phyloP scores from a whole-genome alignment of 1,140 invertebrate genomes.

The Danaus melanippus region DNA sequence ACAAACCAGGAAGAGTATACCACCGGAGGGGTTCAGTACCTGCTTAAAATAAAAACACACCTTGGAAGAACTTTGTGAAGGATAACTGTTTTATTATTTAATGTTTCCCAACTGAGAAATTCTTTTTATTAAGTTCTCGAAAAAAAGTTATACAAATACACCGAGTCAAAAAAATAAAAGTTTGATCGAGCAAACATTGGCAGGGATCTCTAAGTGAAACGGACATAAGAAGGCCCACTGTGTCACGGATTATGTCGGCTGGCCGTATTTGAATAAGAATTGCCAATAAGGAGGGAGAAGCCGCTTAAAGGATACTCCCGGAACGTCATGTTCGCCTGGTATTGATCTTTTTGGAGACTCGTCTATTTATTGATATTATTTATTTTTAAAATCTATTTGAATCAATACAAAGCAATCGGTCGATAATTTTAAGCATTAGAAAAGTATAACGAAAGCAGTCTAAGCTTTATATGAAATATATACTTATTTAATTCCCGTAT shows the following conservation, averaged over 20 bases:
- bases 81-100: no score
- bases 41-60: neutral
- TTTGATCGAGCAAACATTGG: constrained; percentile 6
- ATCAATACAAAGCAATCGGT: no score
- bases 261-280: constrained; percentile 63
- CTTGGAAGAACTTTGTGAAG: no score
- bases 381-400: no score
- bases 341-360: constrained; percentile 22
- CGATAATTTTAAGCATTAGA: no score
- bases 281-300: constrained; percentile 49
- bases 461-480: no score
- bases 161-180: constrained; percentile 3
- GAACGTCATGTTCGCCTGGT: constrained; percentile 37
- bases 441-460: no score
- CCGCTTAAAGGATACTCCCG: constrained; percentile 37
- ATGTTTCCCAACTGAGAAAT: no score
- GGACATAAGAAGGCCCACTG: constrained; percentile 51
- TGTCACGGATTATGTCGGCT: constrained; percentile 54
- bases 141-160: no score
- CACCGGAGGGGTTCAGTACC: neutral
- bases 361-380: neutral
- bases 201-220: constrained; percentile 32
- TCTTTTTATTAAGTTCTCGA: no score
- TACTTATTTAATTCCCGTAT: no score
- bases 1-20: constrained; percentile 9